Evolutionary conservation across 2,797 vertebrate genomes (phyloP).

Genomic region (Sternotherus odoratus): DNA sequence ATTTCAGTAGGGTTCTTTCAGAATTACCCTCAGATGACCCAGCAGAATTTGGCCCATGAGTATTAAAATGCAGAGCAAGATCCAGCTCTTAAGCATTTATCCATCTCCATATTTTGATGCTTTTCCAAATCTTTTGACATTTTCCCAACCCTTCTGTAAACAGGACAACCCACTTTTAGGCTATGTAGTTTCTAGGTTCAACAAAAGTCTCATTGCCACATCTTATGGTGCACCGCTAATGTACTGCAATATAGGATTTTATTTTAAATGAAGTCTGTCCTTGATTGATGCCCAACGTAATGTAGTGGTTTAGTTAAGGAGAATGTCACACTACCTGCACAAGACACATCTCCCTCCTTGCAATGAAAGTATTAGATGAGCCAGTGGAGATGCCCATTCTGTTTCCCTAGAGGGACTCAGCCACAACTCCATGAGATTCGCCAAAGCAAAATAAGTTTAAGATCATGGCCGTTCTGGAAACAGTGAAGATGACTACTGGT

Average conservation of each 20-base stretch:
- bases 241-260: not conserved
- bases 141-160: not conserved
- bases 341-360: not conserved
- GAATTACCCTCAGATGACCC: not conserved
- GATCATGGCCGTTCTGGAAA: not conserved
- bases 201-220: not conserved
- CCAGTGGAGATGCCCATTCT: slow-evolving; percentile 2
- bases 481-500: slow-evolving; percentile 20
- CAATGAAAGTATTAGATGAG: not conserved
- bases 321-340: not conserved
- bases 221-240: not conserved
- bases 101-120: not conserved
- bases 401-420: not conserved
- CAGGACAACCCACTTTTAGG: not conserved
- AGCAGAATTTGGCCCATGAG: not conserved
- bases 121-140: not conserved
- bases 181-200: not conserved
- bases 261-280: not conserved
- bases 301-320: not conserved
- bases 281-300: not conserved
- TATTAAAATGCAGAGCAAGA: not conserved
- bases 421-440: slow-evolving; percentile 38
- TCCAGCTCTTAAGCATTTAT: too few relatives aligned
- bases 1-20: not conserved
- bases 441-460: slow-evolving; percentile 30